These are phyloP conservation scores for Pararge aegeria DNA, from an alignment of 1,140 invertebrate species.

Conservation along the genomic window DNA sequence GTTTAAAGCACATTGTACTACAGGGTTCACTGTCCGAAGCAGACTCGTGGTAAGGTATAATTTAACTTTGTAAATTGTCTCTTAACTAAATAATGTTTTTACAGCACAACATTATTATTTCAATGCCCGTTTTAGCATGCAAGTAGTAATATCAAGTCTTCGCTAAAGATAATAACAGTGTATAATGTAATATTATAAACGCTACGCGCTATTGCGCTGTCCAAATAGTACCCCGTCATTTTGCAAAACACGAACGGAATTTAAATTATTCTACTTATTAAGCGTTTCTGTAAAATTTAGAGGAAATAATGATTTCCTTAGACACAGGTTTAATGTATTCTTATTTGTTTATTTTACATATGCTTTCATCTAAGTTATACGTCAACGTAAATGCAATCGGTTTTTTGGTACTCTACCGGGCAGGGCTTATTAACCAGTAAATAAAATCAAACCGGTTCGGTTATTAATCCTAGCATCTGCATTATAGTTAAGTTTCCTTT, in stretches of 20 bases:
- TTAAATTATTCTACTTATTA: slow-evolving; percentile 1
- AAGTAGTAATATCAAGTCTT: slow-evolving; percentile 11
- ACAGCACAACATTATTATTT: background rate
- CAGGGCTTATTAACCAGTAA: no score
- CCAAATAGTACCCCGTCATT: slow-evolving; percentile 1
- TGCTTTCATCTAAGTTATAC: no score
- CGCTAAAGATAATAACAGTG: slow-evolving; percentile 8
- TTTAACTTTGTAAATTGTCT: background rate
- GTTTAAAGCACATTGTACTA: no score
- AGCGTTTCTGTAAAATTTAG: background rate
- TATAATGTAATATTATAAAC: slow-evolving; percentile 7
- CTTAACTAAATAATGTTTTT: no score
- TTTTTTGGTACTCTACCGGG: no score
- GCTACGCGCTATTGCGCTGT: slow-evolving; percentile 1
- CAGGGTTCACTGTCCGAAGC: no score
- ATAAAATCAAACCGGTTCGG: no score
- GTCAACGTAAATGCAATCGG: no score
- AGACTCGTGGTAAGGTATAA: background rate
- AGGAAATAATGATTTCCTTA: background rate
- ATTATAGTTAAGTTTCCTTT: no score
- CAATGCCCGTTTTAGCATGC: slow-evolving; percentile 1
- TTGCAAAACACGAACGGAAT: slow-evolving; percentile 3
- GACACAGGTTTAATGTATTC: no score
- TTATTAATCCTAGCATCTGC: no score
- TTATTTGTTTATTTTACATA: no score